phyloP scores from a whole-genome alignment of 1,140 invertebrate genomes.

The Zaprionus africanus region DNA sequence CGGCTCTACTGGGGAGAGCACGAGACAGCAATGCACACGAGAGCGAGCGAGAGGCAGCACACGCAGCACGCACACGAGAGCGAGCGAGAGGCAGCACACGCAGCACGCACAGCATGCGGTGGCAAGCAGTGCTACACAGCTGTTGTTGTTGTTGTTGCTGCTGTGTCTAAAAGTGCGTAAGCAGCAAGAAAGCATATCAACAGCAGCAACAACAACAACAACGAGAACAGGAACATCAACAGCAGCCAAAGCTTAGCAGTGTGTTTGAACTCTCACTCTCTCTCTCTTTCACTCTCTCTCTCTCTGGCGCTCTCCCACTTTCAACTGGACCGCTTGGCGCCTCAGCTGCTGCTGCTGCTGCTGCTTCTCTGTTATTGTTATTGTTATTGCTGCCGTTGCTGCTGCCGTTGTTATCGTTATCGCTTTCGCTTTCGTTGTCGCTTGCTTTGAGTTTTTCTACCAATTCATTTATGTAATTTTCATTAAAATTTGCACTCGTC shows the following conservation, averaged over 20 bases:
- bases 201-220: conserved; percentile 14
- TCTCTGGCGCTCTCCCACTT: neutral
- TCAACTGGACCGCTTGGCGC: conserved; percentile 39
- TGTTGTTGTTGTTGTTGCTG: conserved; percentile 15
- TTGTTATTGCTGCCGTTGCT: conserved; percentile 7
- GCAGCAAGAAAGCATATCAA: conserved; percentile 7
- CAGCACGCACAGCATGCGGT: neutral
- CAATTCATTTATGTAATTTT: conserved; percentile 49
- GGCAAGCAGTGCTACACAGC: neutral
- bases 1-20: neutral
- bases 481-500: conserved; percentile 45
- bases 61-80: neutral
- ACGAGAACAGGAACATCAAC: conserved; percentile 11
- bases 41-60: neutral
- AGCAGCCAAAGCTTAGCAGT: conserved; percentile 6
- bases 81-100: neutral
- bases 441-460: conserved; percentile 22
- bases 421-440: neutral
- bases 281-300: conserved; percentile 3
- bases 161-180: conserved; percentile 19
- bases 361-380: conserved; percentile 4
- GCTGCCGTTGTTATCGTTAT: neutral
- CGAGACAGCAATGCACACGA: neutral
- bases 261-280: conserved; percentile 18
- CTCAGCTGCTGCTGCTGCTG: conserved; percentile 11